These are phyloP conservation scores for Tinea trinotella DNA, from an alignment of 2,888 invertebrate genomes.

Conservation along the genomic window DNA sequence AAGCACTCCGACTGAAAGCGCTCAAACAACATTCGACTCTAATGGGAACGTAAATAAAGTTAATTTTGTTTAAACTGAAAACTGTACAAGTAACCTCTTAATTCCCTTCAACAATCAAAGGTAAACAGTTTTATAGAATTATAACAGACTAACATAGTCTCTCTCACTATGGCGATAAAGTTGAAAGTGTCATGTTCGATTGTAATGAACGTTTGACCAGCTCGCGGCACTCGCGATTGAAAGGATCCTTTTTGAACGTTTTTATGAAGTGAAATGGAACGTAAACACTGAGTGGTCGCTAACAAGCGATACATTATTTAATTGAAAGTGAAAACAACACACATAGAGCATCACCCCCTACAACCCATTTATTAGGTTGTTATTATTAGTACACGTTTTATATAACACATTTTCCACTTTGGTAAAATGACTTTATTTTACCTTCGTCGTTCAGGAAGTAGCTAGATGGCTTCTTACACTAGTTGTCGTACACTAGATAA, in stretches of 20 bases:
- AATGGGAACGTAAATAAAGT: not conserved
- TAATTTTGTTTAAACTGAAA: not conserved
- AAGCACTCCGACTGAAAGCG: not conserved
- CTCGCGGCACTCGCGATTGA: not conserved
- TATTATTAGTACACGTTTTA: too few species aligned
- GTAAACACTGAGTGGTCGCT: not conserved
- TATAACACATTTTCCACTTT: too few species aligned
- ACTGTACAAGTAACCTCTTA: not conserved
- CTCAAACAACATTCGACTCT: not conserved
- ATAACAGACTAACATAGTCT: too few species aligned
- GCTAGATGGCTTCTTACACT: too few species aligned
- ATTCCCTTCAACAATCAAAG: not conserved
- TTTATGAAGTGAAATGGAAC: constrained; percentile 10
- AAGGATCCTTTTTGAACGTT: constrained; percentile 10
- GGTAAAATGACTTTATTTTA: too few species aligned
- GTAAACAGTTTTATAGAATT: not conserved
- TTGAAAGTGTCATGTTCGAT: too few species aligned
- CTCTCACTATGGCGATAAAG: too few species aligned
- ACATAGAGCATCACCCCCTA: too few species aligned
- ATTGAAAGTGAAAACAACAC: not conserved
- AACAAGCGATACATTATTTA: not conserved
- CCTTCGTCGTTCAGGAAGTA: too few species aligned
- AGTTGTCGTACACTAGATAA: too few species aligned
- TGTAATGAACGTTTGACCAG: not conserved
- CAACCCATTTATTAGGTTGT: too few species aligned